Percentiles rank a stretch among this genome's conserved stretches.
These are phyloP conservation scores for Drosophila funebris DNA, from an alignment of 1,140 invertebrate species.

Conservation along the genomic window DNA sequence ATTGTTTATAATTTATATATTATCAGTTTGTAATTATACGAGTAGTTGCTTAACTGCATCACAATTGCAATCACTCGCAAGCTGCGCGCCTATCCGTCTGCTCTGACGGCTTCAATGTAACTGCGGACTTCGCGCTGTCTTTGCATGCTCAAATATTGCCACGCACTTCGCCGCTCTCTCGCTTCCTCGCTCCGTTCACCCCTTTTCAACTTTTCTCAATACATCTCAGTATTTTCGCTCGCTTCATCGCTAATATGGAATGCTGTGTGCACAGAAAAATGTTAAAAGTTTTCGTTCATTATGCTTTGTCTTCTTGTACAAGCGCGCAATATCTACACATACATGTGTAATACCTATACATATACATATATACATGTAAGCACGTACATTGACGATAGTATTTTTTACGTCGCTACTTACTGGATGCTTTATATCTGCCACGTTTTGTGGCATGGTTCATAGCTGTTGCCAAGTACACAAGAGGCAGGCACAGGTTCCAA, in stretches of 20 bases:
- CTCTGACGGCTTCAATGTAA: constrained; percentile 64
- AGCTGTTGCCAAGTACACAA: constrained; percentile 21
- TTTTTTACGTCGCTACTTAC: neutral
- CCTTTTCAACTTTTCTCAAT: neutral
- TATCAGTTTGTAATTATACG: neutral
- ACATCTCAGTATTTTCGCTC: constrained; percentile 23
- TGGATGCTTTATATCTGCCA: constrained; percentile 18
- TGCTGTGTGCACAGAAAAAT: constrained; percentile 33
- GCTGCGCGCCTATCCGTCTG: constrained; percentile 50
- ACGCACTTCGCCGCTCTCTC: constrained; percentile 22
- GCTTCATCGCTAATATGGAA: constrained; percentile 22
- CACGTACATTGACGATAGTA: neutral
- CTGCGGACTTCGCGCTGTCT: constrained; percentile 52
- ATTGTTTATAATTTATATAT: constrained; percentile 20
- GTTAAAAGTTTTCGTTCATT: constrained; percentile 36
- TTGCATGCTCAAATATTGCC: constrained; percentile 68
- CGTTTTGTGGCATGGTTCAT: constrained; percentile 5
- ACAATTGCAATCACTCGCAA: constrained; percentile 19
- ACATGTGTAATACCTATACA: neutral
- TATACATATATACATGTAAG: neutral
- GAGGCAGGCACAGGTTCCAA: neutral
- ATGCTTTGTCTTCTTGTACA: constrained; percentile 13
- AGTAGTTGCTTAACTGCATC: constrained; percentile 4
- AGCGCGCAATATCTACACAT: neutral
- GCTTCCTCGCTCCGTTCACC: neutral